phyloP scores from a whole-genome alignment of 2,797 vertebrate genomes.

The Sitta carolinensis region DNA sequence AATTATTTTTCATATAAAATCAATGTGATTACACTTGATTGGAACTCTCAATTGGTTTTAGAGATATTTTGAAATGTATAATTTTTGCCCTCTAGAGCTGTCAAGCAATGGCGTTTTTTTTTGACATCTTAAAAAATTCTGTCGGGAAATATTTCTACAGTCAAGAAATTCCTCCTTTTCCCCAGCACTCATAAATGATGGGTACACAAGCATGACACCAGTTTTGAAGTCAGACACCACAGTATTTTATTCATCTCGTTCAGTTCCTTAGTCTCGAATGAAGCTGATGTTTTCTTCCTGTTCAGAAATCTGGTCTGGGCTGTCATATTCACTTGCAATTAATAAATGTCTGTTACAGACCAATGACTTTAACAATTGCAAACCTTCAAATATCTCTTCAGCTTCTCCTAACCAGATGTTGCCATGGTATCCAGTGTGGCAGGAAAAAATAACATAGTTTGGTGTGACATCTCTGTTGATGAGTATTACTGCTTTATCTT shows the following conservation, averaged over 20 bases:
- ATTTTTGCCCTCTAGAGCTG: conserved; percentile 65
- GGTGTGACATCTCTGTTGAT: conserved; percentile 58
- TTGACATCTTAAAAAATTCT: conserved; percentile 54
- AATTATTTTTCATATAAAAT: conserved; percentile 42
- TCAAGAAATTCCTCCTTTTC: conserved; percentile 60
- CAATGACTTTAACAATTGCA: conserved; percentile 78
- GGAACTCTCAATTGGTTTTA: conserved; percentile 68
- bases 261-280: conserved; percentile 75
- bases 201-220: conserved; percentile 73
- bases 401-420: conserved; percentile 82
- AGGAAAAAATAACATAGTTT: conserved; percentile 41
- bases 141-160: conserved; percentile 61
- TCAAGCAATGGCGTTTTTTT: conserved; percentile 33
- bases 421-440: conserved; percentile 76
- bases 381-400: conserved; percentile 75
- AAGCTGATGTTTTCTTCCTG: conserved; percentile 67
- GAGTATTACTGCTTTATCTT: conserved; percentile 31
- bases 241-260: conserved; percentile 73
- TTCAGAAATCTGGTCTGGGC: conserved; percentile 75
- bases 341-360: conserved; percentile 88
- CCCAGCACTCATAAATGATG: conserved; percentile 73
- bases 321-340: conserved; percentile 92
- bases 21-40: conserved; percentile 76
- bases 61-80: conserved; percentile 71
- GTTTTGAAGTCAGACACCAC: conserved; percentile 79